Evolutionary conservation across 2,888 invertebrate genomes (phyloP).

Genomic region (Tinea trinotella): DNA sequence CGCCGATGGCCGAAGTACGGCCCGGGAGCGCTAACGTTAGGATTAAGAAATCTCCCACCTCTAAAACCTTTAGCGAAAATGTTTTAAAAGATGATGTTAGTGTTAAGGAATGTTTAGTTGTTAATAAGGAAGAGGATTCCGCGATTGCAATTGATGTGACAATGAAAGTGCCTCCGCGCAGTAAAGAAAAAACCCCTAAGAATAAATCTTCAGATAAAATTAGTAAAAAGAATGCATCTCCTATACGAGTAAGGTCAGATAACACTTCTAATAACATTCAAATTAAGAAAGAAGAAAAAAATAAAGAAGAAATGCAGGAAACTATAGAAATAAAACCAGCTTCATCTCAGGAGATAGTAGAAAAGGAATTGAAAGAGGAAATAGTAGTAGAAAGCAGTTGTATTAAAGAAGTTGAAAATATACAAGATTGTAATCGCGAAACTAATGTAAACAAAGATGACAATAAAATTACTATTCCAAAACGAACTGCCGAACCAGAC

Average conservation of each 20-base stretch:
- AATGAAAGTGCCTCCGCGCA: conserved; percentile 25
- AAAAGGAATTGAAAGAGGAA: background rate
- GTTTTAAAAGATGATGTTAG: conserved; percentile 35
- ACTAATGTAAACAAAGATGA: background rate
- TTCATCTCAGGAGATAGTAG: background rate
- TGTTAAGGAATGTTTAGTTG: conserved; percentile 32
- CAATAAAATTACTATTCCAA: background rate
- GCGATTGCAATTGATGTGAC: conserved; percentile 21
- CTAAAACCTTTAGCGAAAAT: conserved; percentile 41
- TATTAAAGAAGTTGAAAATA: background rate
- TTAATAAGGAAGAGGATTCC: background rate
- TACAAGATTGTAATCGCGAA: background rate
- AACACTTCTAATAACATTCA: background rate
- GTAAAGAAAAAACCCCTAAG: conserved; percentile 23
- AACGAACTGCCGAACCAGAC: background rate
- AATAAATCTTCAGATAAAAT: conserved; percentile 18
- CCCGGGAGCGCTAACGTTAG: conserved; percentile 43
- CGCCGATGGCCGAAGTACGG: conserved; percentile 50
- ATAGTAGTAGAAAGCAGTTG: background rate
- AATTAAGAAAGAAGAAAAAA: background rate
- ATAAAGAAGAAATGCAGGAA: background rate
- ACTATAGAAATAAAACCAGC: background rate
- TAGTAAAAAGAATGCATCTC: background rate
- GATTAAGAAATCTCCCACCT: conserved; percentile 55
- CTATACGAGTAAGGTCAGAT: conserved; percentile 21